Conservation (phyloP, 2,113 vertebrate species). For the Ceuthmochares aereus region DNA sequence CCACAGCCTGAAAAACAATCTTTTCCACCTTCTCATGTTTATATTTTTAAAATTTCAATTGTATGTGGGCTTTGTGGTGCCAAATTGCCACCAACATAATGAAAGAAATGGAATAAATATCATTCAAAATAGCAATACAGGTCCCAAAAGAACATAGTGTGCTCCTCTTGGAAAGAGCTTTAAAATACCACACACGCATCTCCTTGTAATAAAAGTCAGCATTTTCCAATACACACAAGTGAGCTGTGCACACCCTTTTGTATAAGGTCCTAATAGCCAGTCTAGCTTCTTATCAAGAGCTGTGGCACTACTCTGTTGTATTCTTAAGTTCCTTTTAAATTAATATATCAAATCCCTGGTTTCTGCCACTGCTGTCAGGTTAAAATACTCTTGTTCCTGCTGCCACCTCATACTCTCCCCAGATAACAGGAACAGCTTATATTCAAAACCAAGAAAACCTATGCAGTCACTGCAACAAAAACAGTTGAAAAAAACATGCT, state of each 20-base stretch:
- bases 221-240: neutral
- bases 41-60: neutral
- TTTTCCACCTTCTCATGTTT: neutral
- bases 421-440: neutral
- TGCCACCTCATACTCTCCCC: neutral
- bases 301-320: too few species aligned
- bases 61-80: neutral
- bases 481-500: accelerated
- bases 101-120: neutral
- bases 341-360: accelerated
- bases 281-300: neutral
- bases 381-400: neutral
- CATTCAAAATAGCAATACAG: neutral
- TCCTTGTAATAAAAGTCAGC: neutral
- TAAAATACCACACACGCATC: neutral
- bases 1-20: conserved; percentile 37
- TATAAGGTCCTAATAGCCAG: neutral
- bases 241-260: neutral
- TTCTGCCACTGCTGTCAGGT: neutral
- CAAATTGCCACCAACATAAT: neutral
- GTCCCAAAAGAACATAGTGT: neutral
- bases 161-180: neutral
- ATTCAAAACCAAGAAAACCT: neutral
- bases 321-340: neutral
- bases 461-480: neutral